Evolutionary conservation across 2,113 vertebrate genomes (phyloP), one percentile per base, ranked within the genome.

Genomic region (Callipepla californica): DNA sequence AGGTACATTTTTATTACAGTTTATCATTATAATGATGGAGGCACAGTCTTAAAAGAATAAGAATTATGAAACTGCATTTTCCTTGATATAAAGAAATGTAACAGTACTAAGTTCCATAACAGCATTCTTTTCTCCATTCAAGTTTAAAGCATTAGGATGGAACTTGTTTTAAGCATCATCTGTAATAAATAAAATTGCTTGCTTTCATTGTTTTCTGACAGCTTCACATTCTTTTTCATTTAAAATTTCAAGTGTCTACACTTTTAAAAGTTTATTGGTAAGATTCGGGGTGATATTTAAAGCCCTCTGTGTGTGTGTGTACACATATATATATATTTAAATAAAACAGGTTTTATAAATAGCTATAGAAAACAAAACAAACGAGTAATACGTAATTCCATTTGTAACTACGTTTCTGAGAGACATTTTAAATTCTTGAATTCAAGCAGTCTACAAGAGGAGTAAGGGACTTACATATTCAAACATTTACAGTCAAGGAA

Each of bases 331-430:
- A 26, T 51, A 16, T 28, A 28, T 83, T 97, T 93, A 95, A 96
- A 96, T 92, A 96, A 44, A 97, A 97, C 32, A 96, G 77, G 70
- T 93, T 95, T 96, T 92, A 96, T 79, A 96, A 94, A 93, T 89
- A 96, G 85, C 72, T 95, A 96, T 38, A 96, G 74, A 93, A 92
- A 95, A 97, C 84, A 96, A 96, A 95, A 96, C 9, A 96, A 92
- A 95, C 80, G 36, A 95, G 57, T 85, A 93, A 96, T 93, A 96
- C 85, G 92, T 67, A 80, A 79, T 75, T 51, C 59, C 17, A 8
- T 76, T 67, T 90, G 86, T 59, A 97, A 90, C 45, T 85, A 59
- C 59, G 36, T 85, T 92, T 82, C 85, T 42, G 79, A 22, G 38
- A 50, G 81, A 91, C 53, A 86, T 34, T 88, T 93, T n/a, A 75